Evolutionary conservation across 2,888 invertebrate genomes (phyloP), one percentile per base, ranked within the genome.

Genomic region (Ophion obscuratus): DNA sequence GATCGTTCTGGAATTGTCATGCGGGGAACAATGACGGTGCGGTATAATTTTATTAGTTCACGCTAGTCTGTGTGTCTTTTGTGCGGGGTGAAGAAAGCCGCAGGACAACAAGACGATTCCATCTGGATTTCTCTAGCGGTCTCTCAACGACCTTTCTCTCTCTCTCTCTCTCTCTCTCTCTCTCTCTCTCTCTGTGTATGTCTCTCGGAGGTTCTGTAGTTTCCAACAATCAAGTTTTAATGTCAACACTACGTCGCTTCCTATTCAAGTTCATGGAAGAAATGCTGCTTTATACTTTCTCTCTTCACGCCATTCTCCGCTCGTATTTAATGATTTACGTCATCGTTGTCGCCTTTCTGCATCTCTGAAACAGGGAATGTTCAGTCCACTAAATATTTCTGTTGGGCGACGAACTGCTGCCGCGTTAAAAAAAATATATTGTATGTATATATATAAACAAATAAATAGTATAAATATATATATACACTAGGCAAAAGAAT

Each of bases 191-290:
- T 4, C 4, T 31, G 0, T 31, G 0, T 4, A 0, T 31, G 3
- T 31, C 53, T 9, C 53, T 2, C 20, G n/a, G 64, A 31, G 20
- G 31, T 53, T 66, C 14, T 66, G 20, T 10, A 76, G 11, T 57
- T 76, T 66, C 20, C 31, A 76, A 66, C 64, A 53, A 53, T 66
- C 66, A 66, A 66, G 61, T 66, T 76, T 66, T 20, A 57, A 53
- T 66, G 17, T 7, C 31, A 66, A 53, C 36, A n/a, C 31, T 47
- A 47, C 9, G 3, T 53, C 24, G 14, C 7, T 66, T 66, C 36
- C n/a, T 31, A n/a, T 40, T 40, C 9, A 40, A 7, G 40, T 9
- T 76, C 62, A 20, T 7, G 20, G 24, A 44, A 64, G 31, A 24
- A 6, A 14, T 64, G 27, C 62, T 3, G 4, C 5, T 27, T 1